Evolutionary conservation across 2,888 invertebrate species (phyloP), one percentile per base, ranked within the genome.

Genomic region (Pyrochroa serraticornis): DNA sequence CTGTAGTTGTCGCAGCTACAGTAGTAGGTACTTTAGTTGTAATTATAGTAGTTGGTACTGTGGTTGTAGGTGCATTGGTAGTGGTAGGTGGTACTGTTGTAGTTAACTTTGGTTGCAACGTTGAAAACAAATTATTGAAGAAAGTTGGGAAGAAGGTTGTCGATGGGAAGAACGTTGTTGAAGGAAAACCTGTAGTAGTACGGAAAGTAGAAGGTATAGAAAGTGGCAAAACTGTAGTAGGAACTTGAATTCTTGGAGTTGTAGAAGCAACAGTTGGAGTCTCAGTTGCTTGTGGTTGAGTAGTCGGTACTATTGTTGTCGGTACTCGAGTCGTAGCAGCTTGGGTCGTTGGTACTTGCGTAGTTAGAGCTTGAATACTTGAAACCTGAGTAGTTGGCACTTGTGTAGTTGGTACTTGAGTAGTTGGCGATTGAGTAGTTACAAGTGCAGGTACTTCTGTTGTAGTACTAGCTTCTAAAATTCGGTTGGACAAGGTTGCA

Each of bases 141-240:
- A 72, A 60, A 43, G 65, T 69, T 13, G 74, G 71, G 43, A 71
- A 68, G 31, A 70, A 59, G 3, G 71, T 73, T 33, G 70, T 70
- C 5, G 69, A 34, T 14, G 74, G 71, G 43, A 71, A 68, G 31
- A 70, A 59, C 3, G 71, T 73, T 33, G 70, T 70, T 6, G 69
- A 34, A 22, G 60, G 62, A 65, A 65, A 37, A 64, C 58, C 33
- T 80, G 79, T 72, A 79, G 80, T 66, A 75, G 73, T 66, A 76
- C 8, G 77, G 75, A 55, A 73, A 75, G 50, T 78, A 58, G 63
- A 30, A 34, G 38, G 44, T 42, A 47, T 41, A 10, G 43, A 41
- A 14, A 51, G 12, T 13, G 57, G 48, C 9, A 39, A 36, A 7
- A 55, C 43, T 14, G 55, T 56, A 44, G 35, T 50, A 13, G 7